These are phyloP conservation scores for Poliocrania exsul DNA, from an alignment of 2,797 vertebrate genomes.

Conservation along the genomic window DNA sequence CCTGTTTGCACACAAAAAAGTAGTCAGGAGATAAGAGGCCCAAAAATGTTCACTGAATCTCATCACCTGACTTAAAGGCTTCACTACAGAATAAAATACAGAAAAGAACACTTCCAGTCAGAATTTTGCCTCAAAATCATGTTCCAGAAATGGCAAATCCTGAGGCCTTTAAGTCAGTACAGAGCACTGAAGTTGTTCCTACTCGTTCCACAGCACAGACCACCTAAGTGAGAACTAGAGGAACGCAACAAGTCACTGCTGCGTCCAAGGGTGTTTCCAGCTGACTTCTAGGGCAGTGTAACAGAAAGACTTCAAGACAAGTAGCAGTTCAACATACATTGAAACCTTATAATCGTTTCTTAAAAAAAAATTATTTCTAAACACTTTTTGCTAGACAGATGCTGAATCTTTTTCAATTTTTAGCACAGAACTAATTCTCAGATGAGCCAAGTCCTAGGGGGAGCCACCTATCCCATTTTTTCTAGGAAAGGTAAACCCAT, in stretches of 20 bases:
- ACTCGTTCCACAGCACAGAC: neutral
- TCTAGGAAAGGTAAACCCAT: neutral
- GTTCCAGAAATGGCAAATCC: neutral
- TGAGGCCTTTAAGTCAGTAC: neutral
- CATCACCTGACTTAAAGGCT: neutral
- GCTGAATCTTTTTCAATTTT: neutral
- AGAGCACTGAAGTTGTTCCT: neutral
- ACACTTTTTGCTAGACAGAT: neutral
- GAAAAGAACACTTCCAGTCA: neutral
- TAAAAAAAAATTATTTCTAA: neutral
- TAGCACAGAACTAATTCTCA: neutral
- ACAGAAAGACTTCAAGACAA: neutral
- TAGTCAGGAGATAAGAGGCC: neutral
- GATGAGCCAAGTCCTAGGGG: neutral
- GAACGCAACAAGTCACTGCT: neutral
- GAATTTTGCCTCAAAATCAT: neutral
- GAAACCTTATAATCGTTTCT: neutral
- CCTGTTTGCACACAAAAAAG: neutral
- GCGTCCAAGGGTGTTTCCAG: rapidly evolving
- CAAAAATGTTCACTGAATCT: neutral
- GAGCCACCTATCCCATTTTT: neutral
- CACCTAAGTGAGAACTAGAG: rapidly evolving
- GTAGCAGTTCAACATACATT: neutral
- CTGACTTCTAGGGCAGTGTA: neutral
- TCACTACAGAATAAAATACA: neutral